These are phyloP conservation scores for Bungarus multicinctus DNA, from an alignment of 2,113 vertebrate genomes.

Conservation along the genomic window DNA sequence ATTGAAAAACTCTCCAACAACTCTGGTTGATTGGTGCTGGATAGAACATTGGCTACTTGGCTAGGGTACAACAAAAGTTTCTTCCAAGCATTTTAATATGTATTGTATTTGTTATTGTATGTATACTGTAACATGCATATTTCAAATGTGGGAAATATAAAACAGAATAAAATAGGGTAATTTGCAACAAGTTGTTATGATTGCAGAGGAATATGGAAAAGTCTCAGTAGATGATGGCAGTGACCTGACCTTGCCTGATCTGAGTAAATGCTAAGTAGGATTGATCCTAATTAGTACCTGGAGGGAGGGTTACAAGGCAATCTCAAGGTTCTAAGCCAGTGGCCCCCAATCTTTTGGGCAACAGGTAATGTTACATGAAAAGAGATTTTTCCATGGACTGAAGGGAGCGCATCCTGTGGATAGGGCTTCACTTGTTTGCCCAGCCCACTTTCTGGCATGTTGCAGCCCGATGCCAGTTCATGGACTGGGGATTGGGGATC, in stretches of 20 bases:
- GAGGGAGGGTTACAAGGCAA: neutral
- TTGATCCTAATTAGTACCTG: neutral
- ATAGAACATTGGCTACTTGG: neutral
- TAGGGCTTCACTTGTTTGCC: neutral
- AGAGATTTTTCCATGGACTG: neutral
- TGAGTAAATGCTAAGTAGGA: neutral
- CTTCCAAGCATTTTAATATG: neutral
- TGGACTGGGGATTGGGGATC: neutral
- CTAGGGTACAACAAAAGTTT: neutral
- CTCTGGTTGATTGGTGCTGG: neutral
- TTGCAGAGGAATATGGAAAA: neutral
- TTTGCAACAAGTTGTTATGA: neutral
- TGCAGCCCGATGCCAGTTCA: neutral
- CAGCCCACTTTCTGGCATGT: neutral
- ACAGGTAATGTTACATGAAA: neutral
- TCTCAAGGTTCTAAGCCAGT: neutral
- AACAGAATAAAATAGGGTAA: neutral
- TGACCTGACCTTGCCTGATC: neutral
- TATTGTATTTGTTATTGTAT: neutral
- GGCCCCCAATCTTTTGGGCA: neutral
- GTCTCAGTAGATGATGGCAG: neutral
- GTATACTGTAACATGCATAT: neutral
- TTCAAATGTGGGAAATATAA: neutral
- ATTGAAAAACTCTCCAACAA: neutral
- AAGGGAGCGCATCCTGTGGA: neutral